A percentile compares a stretch with the other conserved stretches of the same genome.
These are phyloP conservation scores for Campoplex capitator DNA, from an alignment of 2,888 invertebrate genomes.

Conservation along the genomic window DNA sequence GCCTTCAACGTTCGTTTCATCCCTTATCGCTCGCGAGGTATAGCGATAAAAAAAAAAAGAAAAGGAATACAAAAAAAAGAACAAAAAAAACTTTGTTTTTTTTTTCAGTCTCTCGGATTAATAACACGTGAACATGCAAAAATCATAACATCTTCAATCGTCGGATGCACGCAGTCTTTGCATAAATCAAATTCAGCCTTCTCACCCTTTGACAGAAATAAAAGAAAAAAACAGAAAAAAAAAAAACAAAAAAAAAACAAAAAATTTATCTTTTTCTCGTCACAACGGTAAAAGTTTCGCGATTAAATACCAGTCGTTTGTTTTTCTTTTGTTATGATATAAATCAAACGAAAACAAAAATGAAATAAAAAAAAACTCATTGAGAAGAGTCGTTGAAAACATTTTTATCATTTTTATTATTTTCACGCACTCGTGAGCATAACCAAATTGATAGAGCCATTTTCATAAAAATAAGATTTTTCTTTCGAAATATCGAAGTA, in stretches of 20 bases:
- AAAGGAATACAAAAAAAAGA: too few relatives aligned
- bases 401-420: too few relatives aligned
- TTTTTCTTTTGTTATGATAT: too few relatives aligned
- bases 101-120: background rate
- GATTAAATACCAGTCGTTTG: background rate
- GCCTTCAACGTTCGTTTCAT: conserved; percentile 4
- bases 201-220: background rate
- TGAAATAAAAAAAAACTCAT: background rate
- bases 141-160: background rate
- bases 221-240: too few relatives aligned
- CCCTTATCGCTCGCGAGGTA: conserved; percentile 46
- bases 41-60: background rate
- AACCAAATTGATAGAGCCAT: too few relatives aligned
- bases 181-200: background rate
- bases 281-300: background rate
- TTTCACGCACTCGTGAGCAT: too few relatives aligned
- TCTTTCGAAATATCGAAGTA: too few relatives aligned
- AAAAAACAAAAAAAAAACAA: background rate
- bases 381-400: background rate
- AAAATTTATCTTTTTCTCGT: background rate
- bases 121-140: conserved; percentile 5
- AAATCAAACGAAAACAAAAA: too few relatives aligned
- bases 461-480: too few relatives aligned
- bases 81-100: background rate
- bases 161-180: background rate